Percentiles rank a stretch among this genome's conserved stretches.
These are phyloP conservation scores for Entosphenus tridentatus DNA, from an alignment of 2,113 vertebrate genomes.

Conservation along the genomic window DNA sequence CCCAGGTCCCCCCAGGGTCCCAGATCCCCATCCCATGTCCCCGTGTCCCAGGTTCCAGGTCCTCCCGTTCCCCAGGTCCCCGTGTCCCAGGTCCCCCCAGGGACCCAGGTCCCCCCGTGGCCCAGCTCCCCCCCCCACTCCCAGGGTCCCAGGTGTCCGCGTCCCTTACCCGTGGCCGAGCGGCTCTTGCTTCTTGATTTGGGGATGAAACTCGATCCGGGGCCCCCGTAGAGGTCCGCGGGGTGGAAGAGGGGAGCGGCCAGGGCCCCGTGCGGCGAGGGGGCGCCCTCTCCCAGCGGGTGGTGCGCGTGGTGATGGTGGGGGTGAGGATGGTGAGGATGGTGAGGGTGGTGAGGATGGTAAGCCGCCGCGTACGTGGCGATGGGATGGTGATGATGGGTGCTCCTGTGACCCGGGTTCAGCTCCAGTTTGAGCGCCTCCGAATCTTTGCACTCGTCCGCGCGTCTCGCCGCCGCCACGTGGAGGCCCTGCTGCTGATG, in stretches of 20 bases:
- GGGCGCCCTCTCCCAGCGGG: too few relatives aligned
- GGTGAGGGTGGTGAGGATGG: background rate
- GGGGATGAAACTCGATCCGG: background rate
- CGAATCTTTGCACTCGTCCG: too few relatives aligned
- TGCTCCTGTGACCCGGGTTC: too few relatives aligned
- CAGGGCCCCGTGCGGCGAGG: background rate
- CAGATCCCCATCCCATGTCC: background rate
- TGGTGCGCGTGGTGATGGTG: too few relatives aligned
- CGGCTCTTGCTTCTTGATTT: background rate
- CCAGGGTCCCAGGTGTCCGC: background rate
- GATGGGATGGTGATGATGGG: background rate
- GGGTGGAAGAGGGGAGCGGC: constrained; percentile 5
- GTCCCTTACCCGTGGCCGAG: background rate
- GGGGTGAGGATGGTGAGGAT: too few relatives aligned
- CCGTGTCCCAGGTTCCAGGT: too few relatives aligned
- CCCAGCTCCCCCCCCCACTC: background rate
- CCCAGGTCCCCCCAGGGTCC: background rate
- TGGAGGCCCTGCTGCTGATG: too few relatives aligned
- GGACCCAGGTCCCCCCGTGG: background rate
- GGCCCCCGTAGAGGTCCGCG: background rate
- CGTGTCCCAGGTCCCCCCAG: background rate
- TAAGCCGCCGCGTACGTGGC: constrained; percentile 5
- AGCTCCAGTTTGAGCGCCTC: too few relatives aligned
- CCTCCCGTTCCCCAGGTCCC: background rate
- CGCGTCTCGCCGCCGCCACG: too few relatives aligned